Percentiles rank a stretch among this genome's conserved stretches.
Conservation (phyloP, 2,888 invertebrate species). For the Drosophila gaucha region DNA sequence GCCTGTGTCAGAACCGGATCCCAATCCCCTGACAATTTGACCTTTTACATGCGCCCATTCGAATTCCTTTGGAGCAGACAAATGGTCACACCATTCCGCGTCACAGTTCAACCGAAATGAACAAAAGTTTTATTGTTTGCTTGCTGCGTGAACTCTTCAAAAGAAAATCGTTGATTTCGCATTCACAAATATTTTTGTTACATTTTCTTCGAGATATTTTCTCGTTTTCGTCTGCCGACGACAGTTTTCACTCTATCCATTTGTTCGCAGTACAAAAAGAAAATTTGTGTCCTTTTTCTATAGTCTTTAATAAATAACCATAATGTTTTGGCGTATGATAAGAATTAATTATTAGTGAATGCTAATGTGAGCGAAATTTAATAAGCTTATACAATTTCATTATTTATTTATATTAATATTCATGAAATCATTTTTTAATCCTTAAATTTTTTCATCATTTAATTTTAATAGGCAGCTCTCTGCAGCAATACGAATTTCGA, state of each 20-base stretch:
- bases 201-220: slow-evolving; percentile 35
- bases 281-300: no score
- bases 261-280: no score
- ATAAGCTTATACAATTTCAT: no score
- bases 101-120: slow-evolving; percentile 40
- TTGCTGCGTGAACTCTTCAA: slow-evolving; percentile 32
- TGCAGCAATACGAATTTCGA: background rate
- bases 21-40: slow-evolving; percentile 35
- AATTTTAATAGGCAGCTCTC: background rate
- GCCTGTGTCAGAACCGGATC: background rate
- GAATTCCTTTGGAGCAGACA: slow-evolving; percentile 33
- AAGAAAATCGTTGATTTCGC: slow-evolving; percentile 55
- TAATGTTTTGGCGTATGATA: no score
- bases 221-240: slow-evolving; percentile 10
- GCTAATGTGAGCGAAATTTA: no score
- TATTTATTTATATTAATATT: background rate
- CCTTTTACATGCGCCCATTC: slow-evolving; percentile 48
- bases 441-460: background rate
- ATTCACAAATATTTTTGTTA: slow-evolving; percentile 47
- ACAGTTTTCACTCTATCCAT: background rate
- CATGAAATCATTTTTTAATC: background rate
- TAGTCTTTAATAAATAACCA: no score
- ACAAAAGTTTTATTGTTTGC: slow-evolving; percentile 55
- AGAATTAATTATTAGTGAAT: no score
- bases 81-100: slow-evolving; percentile 36